Base-by-base conservation (phyloP, 2,888 invertebrate species). In the Psylliodes chrysocephalus region DNA sequence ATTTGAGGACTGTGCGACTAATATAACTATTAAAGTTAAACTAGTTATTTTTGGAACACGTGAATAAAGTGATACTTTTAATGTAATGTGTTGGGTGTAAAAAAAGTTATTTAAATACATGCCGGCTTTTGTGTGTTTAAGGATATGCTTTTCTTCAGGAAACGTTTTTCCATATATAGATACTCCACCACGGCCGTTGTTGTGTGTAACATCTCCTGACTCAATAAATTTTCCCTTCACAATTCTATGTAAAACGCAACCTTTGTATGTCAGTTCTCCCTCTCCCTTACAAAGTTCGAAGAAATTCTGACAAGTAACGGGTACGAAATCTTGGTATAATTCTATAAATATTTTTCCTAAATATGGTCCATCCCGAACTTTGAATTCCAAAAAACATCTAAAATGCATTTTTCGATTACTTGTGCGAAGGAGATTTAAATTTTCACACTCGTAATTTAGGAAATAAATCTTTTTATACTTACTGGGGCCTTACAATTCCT, bases 151-250 rank as follows among this genome's bases (percentile, higher is more conserved):
- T 76, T 86, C 85, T 68, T 84, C 83, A 0, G 35, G 61, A 68
- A 86, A 84, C 4, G 72, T 76, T 12, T 81, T 76, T 0, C 84
- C 85, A 69, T 84, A 86, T 66, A 86, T 84, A 0, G 85, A 85
- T 28, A 70, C 77, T 22, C 85, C 85, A 1, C 86, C 85, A 46
- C 79, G 81, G 12, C 86, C 86, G 70, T 83, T 84, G 35, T 82
- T 81, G 63, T 82, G 81, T 0, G 83, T 84, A 35, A 86, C 82
- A 69, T 86, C 86, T 2, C 87, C 87, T n/a, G 83, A 83, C 78
- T 85, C 85, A 66, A 85, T 82, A 79, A 82, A 85, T 63, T 83
- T 81, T 19, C 81, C 82, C 10, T 82, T 78, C 25, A 84, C 77
- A 51, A 86, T 84, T 42, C 84, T 82, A 72, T 85, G 84, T 49